Evolutionary conservation across 2,797 vertebrate genomes (phyloP), one percentile per base, ranked within the genome.

Genomic region (Darevskia mixta): DNA sequence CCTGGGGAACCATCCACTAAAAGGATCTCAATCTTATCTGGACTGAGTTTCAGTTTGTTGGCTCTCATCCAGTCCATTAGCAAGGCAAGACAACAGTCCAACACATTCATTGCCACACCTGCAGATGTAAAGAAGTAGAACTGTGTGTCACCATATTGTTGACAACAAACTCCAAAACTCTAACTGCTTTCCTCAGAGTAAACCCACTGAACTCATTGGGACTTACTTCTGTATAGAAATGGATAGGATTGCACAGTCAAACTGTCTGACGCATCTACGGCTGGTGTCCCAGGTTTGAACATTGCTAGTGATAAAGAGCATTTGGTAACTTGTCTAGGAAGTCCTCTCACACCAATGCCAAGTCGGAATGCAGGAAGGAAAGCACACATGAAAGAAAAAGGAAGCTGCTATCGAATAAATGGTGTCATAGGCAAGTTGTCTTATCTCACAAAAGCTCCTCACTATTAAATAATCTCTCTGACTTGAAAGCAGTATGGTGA

Each of bases 381-480:
- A 55, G 23, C 20, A 83, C 89, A 45, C 35, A 38, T 86, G 4
- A 66, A 79, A 58, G 61, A 18, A 2, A 23, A 66, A 72, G 41
- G 64, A 9, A 82, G 43, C 23, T 67, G 49, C 23, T 49, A 29
- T 20, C 8, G 8, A 79, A 73, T 69, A 23, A 80, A 64, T 69
- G 2, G 27, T 18, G 72, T 41, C 20, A 83, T 88, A 38, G 3
- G 29, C 1, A 58, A 75, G 45, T 81, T 38, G 79, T 25, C 29
- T 69, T 76, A 82, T 32, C 58, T 61, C 58, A 61, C 58, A 61
- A 71, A 86, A 77, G 35, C 5, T 64, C 38, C 23, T 75, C 29
- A 87, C 83, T 76, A 61, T 77, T 82, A 80, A 67, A 90, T 58
- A 90, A 61, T 67, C 35, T 79, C 49, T 72, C 20, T 45, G 35